phyloP scores from a whole-genome alignment of 2,888 invertebrate genomes.

The Cryptus viduatorius region DNA sequence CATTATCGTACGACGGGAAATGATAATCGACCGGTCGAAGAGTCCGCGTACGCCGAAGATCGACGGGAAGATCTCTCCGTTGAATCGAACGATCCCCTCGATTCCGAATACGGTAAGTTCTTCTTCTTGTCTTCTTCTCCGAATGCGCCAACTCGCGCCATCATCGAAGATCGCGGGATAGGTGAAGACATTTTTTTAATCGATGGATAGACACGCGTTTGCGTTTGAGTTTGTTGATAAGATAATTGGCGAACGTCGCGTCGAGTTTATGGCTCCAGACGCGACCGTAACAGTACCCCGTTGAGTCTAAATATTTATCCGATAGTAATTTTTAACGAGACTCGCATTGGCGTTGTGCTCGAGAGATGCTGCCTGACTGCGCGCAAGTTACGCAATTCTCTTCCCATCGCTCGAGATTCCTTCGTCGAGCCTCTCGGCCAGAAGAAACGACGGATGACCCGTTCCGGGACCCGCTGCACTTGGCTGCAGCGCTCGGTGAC shows the following conservation, averaged over 20 bases:
- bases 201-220: slow-evolving; percentile 25
- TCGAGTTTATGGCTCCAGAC: slow-evolving; percentile 54
- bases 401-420: not conserved
- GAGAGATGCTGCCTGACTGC: not conserved
- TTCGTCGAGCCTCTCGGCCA: slow-evolving; percentile 16
- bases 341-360: slow-evolving; percentile 43
- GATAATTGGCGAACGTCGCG: slow-evolving; percentile 61
- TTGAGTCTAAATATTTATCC: slow-evolving; percentile 79
- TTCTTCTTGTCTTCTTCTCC: slow-evolving; percentile 40
- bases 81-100: slow-evolving; percentile 57
- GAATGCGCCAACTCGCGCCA: not conserved
- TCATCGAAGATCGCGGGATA: too few species aligned
- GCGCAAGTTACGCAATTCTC: slow-evolving; percentile 41
- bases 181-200: not conserved
- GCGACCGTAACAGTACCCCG: slow-evolving; percentile 75
- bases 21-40: slow-evolving; percentile 27
- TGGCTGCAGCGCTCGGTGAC: slow-evolving; percentile 48
- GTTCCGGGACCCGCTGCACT: slow-evolving; percentile 47
- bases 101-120: slow-evolving; percentile 69
- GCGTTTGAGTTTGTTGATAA: slow-evolving; percentile 70
- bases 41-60: slow-evolving; percentile 31
- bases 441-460: slow-evolving; percentile 46
- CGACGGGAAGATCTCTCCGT: slow-evolving; percentile 46
- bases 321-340: slow-evolving; percentile 60
- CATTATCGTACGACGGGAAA: slow-evolving; percentile 15